Evolutionary conservation across 2,797 vertebrate species (phyloP), one percentile per base, ranked within the genome.

Genomic region (Kryptolebias ocellatus): DNA sequence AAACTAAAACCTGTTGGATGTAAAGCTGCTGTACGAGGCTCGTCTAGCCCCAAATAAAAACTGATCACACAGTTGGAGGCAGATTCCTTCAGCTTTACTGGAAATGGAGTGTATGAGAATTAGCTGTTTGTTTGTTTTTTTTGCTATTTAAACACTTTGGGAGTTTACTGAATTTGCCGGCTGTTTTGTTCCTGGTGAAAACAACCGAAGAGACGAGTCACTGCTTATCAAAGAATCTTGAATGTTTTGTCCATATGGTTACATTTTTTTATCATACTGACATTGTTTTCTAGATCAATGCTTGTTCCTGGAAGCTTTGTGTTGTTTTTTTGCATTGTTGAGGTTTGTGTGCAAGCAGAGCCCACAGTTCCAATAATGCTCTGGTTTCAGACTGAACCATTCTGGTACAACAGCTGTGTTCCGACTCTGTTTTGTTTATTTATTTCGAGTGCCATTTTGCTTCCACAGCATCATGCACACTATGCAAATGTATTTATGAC

Each of bases 401-500:
- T 92, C 74, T 18, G 3, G 64, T 53, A 58, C 57, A 70, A n/a
- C 29, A 12, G 5, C 29, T 61, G 8, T 46, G 46, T 65, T 69
- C 10, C 31, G 11, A n/a, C 72, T 64, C 42, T 8, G 46, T 29
- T 73, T 44, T 68, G 61, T 46, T 47, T 87, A 84, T 89, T 90
- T 87, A 92, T 89, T 90, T 84, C 52, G 91, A 85, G 93, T 92
- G 90, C 87, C 20, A 24, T 24, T 79, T 74, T 77, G 72, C 88
- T 89, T 81, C 60, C 74, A 72, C 63, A 86, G 84, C 92, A 77
- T 92, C 89, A 84, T 93, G 93, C 92, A 93, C 90, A 94, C 95
- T 97, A 96, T 96, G 95, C 96, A 96, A 96, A 92, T 94, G 93
- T 96, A 95, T 96, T 95, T 95, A 95, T 95, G 94, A 90, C 92